These are phyloP conservation scores for Paradisaea rubra DNA, from an alignment of 2,113 vertebrate species.

Conservation along the genomic window DNA sequence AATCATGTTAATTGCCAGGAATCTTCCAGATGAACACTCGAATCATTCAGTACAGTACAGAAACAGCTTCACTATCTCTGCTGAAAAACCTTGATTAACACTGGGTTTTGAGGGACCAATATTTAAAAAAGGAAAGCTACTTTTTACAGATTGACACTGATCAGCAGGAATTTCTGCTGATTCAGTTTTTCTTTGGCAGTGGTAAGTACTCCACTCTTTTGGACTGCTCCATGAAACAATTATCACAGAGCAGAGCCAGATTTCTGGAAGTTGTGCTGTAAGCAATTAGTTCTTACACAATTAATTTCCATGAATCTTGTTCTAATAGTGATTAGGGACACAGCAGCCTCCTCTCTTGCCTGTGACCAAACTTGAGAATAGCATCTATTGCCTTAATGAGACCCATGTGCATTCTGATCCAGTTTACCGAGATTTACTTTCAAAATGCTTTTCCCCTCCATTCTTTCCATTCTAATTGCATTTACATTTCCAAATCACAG, in stretches of 20 bases:
- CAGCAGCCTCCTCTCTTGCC: neutral
- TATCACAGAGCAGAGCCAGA: neutral
- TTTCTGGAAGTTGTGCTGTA: neutral
- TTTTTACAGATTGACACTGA: neutral
- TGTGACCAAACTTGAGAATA: neutral
- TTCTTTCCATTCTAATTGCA: neutral
- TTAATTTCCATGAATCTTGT: neutral
- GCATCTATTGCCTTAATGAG: neutral
- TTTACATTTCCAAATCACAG: neutral
- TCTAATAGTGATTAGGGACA: neutral
- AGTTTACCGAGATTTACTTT: neutral
- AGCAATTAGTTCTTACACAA: neutral
- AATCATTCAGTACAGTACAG: neutral
- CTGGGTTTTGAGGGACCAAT: neutral
- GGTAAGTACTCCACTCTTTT: neutral
- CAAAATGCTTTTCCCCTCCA: neutral
- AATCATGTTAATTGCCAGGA: neutral
- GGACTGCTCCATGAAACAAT: neutral
- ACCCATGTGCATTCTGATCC: neutral
- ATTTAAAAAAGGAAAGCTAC: neutral
- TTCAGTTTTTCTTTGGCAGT: neutral
- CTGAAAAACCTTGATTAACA: neutral
- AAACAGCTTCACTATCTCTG: neutral
- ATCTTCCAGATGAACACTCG: neutral
- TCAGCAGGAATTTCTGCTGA: neutral